A percentile compares a stretch with the other conserved stretches of the same genome.
phyloP scores from a whole-genome alignment of 1,140 invertebrate genomes.

The Vanessa tameamea region DNA sequence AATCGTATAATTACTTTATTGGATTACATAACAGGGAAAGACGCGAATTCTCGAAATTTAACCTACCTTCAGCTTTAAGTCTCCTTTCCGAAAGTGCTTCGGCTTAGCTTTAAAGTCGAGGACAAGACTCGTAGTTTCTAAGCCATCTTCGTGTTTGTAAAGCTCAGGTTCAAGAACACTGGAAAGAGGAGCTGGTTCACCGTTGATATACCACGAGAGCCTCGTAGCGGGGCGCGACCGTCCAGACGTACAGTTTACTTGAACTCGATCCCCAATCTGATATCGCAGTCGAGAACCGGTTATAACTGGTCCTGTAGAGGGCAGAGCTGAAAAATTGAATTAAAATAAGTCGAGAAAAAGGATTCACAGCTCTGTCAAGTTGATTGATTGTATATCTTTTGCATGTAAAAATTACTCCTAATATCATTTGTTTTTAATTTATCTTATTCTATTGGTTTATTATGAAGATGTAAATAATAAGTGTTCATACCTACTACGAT shows the following conservation, averaged over 20 bases:
- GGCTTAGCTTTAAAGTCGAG: constrained; percentile 87
- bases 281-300: constrained; percentile 89
- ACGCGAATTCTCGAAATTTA: neutral
- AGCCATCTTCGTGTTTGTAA: constrained; percentile 78
- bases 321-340: constrained; percentile 84
- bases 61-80: constrained; percentile 89
- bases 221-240: constrained; percentile 91
- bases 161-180: constrained; percentile 65
- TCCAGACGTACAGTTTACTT: constrained; percentile 91
- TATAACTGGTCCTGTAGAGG: constrained; percentile 91
- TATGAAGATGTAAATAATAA: neutral
- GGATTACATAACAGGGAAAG: too few species aligned
- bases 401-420: neutral
- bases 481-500: constrained; percentile 85
- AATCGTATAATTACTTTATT: too few species aligned
- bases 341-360: neutral
- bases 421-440: too few species aligned
- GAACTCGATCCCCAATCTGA: constrained; percentile 89
- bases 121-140: constrained; percentile 87
- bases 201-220: constrained; percentile 93
- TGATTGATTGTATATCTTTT: too few species aligned
- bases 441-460: too few species aligned
- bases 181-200: constrained; percentile 85
- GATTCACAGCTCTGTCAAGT: too few species aligned
- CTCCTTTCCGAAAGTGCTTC: constrained; percentile 89